Evolutionary conservation across 2,888 invertebrate species (phyloP), one percentile per base, ranked within the genome.

Genomic region (Tetragonula carbonaria): DNA sequence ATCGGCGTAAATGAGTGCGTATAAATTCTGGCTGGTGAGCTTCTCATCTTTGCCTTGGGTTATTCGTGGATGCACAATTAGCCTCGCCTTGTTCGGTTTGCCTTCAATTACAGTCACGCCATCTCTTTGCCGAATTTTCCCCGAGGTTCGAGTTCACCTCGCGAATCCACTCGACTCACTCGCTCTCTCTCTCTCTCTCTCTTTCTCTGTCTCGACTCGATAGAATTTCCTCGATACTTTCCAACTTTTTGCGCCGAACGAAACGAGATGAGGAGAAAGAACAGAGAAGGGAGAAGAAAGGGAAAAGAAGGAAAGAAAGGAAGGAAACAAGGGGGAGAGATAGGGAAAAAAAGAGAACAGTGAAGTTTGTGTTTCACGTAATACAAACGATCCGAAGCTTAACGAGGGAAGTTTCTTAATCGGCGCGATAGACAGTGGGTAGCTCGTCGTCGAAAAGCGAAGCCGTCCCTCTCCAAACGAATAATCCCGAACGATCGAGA

Each of bases 1-100:
- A 89, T 88, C 89, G 88, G 80, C 89, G 87, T 79, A 84, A 89
- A 87, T 82, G 84, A 84, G 83, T 82, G 86, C 82, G 86, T 84
- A 86, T 78, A 89, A 89, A 88, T 89, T 89, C 72, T 81, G 62
- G 72, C 80, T 73, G 79, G 72, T 66, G 78, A 73, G 78, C 82
- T 83, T 74, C 80, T 75, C 84, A 76, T 84, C 87, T 82, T 74
- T 62, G 81, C 67, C 83, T 71, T 76, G 80, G 79, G 78, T 87
- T 81, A 84, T 78, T 77, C 74, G 72, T 59, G 77, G 78, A 80
- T 76, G 65, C 79, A 75, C 79, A 75, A 87, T 80, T 82, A 86
- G 80, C 78, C 80, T 38, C 51, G 38, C 6, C 63, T 65, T 45
- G 51, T 57, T 63, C 62, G 67, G 65, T 76, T 62, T 76, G 38